Conservation (phyloP, 2,113 vertebrate species). For the Apeltes quadracus region DNA sequence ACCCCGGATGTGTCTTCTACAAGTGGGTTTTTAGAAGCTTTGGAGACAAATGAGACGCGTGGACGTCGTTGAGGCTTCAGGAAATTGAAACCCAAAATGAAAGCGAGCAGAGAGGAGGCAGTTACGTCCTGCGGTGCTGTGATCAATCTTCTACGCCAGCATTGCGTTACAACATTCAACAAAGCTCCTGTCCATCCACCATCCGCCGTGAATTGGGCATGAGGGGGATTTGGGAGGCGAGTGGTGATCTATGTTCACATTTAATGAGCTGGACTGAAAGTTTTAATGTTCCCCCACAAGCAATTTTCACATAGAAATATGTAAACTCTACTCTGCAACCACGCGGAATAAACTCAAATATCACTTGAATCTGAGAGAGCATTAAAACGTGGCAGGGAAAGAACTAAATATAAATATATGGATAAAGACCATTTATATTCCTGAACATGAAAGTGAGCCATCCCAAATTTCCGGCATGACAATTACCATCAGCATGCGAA, state of each 20-base stretch:
- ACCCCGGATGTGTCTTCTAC: conserved; percentile 22
- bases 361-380: conserved; percentile 11
- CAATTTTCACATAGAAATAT: conserved; percentile 23
- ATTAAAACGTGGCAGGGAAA: neutral
- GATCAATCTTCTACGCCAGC: conserved; percentile 35
- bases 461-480: conserved; percentile 28
- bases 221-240: conserved; percentile 4
- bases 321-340: neutral
- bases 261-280: conserved; percentile 27
- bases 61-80: conserved; percentile 17
- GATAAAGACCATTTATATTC: conserved; percentile 27
- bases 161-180: conserved; percentile 22
- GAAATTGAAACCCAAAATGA: conserved; percentile 41
- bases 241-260: conserved; percentile 24
- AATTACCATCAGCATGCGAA: conserved; percentile 28
- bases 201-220: conserved; percentile 16
- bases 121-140: conserved; percentile 40
- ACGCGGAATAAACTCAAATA: conserved; percentile 12
- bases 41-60: conserved; percentile 35
- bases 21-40: conserved; percentile 30
- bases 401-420: conserved; percentile 15
- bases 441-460: conserved; percentile 19
- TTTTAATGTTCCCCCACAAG: neutral
- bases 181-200: conserved; percentile 26
- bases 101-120: neutral